phyloP scores from a whole-genome alignment of 2,888 invertebrate species.

The Helleia helle region DNA sequence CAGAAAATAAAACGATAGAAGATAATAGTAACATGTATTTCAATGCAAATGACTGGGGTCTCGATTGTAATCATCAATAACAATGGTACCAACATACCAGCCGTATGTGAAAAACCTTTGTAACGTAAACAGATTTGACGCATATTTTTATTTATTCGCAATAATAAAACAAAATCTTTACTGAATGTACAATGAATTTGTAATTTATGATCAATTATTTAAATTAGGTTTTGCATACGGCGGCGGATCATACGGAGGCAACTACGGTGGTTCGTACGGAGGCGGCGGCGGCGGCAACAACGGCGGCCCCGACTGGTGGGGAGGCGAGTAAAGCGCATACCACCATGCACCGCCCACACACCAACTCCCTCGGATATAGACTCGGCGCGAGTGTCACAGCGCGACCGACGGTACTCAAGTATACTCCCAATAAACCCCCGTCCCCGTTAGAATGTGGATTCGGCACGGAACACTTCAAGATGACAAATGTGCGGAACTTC shows the following conservation, averaged over 20 bases:
- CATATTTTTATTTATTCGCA: no score
- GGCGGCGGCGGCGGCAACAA: constrained; percentile 60
- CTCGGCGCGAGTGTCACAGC: not conserved
- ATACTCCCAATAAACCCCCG: not conserved
- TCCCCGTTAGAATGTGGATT: no score
- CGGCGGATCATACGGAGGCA: constrained; percentile 57
- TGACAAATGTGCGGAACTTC: no score
- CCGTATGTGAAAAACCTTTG: no score
- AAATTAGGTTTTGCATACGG: constrained; percentile 51
- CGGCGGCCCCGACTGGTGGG: constrained; percentile 67
- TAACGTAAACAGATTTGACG: no score
- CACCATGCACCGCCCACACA: constrained; percentile 18
- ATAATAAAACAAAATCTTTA: no score
- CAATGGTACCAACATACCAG: no score
- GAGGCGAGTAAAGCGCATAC: constrained; percentile 29
- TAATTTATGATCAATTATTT: not conserved
- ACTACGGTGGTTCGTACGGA: constrained; percentile 62
- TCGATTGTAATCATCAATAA: no score
- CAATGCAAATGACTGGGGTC: no score
- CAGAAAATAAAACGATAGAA: no score
- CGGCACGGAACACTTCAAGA: not conserved
- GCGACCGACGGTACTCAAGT: constrained; percentile 1
- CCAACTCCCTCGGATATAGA: constrained; percentile 15
- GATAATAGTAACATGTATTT: no score
- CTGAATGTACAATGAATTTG: no score